Conservation (phyloP, 2,888 invertebrate genomes). For the Lithosia quadra region DNA sequence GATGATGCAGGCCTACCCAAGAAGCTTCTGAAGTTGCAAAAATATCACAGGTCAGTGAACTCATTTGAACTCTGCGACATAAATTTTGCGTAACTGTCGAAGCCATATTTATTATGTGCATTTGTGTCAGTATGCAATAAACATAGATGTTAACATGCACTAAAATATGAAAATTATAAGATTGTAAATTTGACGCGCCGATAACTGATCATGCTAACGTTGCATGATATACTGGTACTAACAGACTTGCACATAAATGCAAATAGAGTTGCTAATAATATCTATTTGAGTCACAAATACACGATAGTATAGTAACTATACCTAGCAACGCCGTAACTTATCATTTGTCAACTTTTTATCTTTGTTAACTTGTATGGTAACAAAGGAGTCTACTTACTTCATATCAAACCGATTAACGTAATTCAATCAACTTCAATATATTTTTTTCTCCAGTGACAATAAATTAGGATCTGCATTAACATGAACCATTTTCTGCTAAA, state of each 20-base stretch:
- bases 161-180: slow-evolving; percentile 14
- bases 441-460: not conserved
- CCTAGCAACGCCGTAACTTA: slow-evolving; percentile 9
- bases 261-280: slow-evolving; percentile 17
- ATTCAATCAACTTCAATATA: not conserved
- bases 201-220: slow-evolving; percentile 37
- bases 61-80: slow-evolving; percentile 58
- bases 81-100: slow-evolving; percentile 68
- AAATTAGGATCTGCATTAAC: not conserved
- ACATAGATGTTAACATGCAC: slow-evolving; percentile 36
- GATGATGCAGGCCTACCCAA: slow-evolving; percentile 78
- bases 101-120: slow-evolving; percentile 56
- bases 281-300: slow-evolving; percentile 10
- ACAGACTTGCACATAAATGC: slow-evolving; percentile 21
- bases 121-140: slow-evolving; percentile 37
- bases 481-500: not conserved
- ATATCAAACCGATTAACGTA: not conserved
- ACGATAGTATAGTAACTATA: not conserved
- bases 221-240: slow-evolving; percentile 29
- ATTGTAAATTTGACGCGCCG: slow-evolving; percentile 32
- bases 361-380: slow-evolving; percentile 13
- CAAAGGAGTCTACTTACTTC: slow-evolving; percentile 10
- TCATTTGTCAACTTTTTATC: not conserved
- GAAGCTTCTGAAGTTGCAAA: slow-evolving; percentile 84
- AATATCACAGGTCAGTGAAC: slow-evolving; percentile 87